Evolutionary conservation across 2,797 vertebrate genomes (phyloP), one percentile per base, ranked within the genome.

Genomic region (Sebastolobus altivelis): DNA sequence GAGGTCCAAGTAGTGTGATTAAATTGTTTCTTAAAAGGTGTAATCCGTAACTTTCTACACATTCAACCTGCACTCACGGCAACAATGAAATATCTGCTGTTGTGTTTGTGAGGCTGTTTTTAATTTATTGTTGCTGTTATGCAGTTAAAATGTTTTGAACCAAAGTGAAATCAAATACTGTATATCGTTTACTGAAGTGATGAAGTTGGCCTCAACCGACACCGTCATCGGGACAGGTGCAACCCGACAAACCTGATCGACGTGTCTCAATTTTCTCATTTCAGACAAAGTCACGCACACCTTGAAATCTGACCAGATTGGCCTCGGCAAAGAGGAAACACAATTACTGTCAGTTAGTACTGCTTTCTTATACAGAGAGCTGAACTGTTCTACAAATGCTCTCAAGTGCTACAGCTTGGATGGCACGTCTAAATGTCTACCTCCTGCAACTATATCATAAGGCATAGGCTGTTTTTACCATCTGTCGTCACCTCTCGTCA

Each of bases 291-390:
- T 82, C 65, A 74, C 4, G 4, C 18, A 56, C 6, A 6, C 56
- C 37, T 68, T 83, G 60, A 86, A 84, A 83, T 72, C 37, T 55
- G 62, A 77, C 68, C 22, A 54, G 7, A 61, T 33, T 77, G 81
- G 40, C 54, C 5, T 63, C 40, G 27, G 49, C 2, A 69, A 60
- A 79, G 63, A 70, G 27, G 58, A 79, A 85, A 74, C 63, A 54
- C 22, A 31, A 68, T 9, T 6, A 59, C 52, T 29, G 29, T 69
- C 40, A 20, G 29, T 54, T 43, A 43, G 13, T 38, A 56, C 55
- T 35, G 25, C 65, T 69, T 76, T 79, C 68, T 62, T 59, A 73
- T 27, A 49, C 0, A 25, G 29, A 63, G 27, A 72, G 22, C 20
- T 18, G 33, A 22, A 18, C 35, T 33, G 72, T 67, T 67, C 40